Percentiles rank a stretch among this genome's conserved stretches.
These are phyloP conservation scores for Pollimyrus isidori DNA, from an alignment of 2,113 vertebrate genomes.

Conservation along the genomic window DNA sequence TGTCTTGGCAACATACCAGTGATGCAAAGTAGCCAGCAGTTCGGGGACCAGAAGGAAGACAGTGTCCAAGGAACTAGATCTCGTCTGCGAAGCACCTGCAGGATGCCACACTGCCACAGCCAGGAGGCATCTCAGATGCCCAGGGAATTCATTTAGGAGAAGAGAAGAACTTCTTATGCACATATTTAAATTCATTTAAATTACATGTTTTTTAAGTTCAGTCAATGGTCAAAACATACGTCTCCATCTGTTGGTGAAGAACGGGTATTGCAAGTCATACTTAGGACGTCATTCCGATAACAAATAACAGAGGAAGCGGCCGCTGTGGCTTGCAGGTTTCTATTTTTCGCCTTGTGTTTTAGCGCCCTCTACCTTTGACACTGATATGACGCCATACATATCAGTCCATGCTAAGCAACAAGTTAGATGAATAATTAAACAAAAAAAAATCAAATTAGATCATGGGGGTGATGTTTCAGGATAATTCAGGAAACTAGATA, in stretches of 20 bases:
- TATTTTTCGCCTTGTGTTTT: not conserved
- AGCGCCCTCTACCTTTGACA: not conserved
- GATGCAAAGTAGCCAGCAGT: not conserved
- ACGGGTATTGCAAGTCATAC: not conserved
- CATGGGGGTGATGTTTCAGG: not conserved
- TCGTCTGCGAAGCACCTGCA: not conserved
- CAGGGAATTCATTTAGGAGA: not conserved
- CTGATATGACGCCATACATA: not conserved
- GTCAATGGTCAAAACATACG: not conserved
- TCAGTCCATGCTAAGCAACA: not conserved
- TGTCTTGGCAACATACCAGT: not conserved
- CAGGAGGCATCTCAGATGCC: not conserved
- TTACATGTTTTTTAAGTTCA: not conserved
- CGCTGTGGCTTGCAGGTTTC: not conserved
- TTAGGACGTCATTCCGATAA: not conserved
- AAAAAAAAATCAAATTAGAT: not conserved
- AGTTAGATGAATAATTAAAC: not conserved
- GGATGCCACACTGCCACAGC: not conserved
- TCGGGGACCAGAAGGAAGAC: not conserved
- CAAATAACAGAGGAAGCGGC: not conserved
- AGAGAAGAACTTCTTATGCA: not conserved
- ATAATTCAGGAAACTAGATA: not conserved
- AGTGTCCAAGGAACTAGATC: not conserved
- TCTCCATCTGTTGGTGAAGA: conserved; percentile 7
- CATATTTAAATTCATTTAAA: not conserved